phyloP scores from a whole-genome alignment of 2,888 invertebrate species.

The Lagria hirta region DNA sequence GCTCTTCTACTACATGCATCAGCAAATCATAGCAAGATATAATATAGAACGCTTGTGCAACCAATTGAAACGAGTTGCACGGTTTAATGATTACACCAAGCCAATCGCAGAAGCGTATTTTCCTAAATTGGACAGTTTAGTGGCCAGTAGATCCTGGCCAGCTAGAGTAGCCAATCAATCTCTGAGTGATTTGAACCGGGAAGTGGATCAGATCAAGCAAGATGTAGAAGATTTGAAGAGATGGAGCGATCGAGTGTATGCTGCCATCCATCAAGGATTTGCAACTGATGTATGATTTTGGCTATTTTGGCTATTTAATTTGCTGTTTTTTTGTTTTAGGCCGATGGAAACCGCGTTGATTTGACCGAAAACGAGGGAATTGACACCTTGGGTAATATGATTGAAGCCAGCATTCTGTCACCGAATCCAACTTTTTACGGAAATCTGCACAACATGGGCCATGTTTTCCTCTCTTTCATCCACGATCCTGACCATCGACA shows the following conservation, averaged over 20 bases:
- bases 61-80: conserved; percentile 62
- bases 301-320: background rate
- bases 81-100: conserved; percentile 65
- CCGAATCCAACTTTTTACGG: conserved; percentile 73
- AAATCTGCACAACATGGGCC: conserved; percentile 81
- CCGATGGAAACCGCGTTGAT: conserved; percentile 58
- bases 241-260: conserved; percentile 72
- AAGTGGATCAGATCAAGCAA: conserved; percentile 64
- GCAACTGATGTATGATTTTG: conserved; percentile 59
- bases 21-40: conserved; percentile 68
- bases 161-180: conserved; percentile 62
- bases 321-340: conserved; percentile 53
- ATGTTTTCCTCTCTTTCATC: conserved; percentile 72
- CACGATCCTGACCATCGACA: conserved; percentile 81
- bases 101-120: conserved; percentile 78
- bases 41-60: conserved; percentile 75
- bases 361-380: conserved; percentile 72
- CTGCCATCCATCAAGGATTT: conserved; percentile 67
- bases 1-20: conserved; percentile 80
- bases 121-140: conserved; percentile 76
- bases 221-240: conserved; percentile 70
- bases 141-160: conserved; percentile 74
- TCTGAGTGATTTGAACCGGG: conserved; percentile 64
- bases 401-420: conserved; percentile 72
- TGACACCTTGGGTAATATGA: conserved; percentile 75